Base-by-base conservation (phyloP, 2,113 vertebrate genomes). In the Euleptes europaea region DNA sequence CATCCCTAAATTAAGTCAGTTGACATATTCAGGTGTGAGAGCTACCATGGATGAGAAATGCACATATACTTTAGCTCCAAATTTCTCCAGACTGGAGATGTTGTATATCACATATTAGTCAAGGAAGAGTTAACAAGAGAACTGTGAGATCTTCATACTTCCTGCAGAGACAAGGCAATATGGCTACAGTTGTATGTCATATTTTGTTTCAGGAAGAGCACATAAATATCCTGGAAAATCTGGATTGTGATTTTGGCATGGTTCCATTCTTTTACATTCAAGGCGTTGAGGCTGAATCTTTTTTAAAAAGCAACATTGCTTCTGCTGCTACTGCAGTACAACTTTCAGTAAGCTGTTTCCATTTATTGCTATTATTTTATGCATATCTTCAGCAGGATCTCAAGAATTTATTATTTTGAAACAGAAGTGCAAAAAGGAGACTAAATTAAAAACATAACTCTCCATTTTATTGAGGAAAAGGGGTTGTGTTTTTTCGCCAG, bases 401-500 rank as follows among this genome's bases (percentile, higher is more conserved):
- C 54, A 49, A 65, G 67, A 65, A 85, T 85, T 72, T 80, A 63
- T 63, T 80, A 63, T 79, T 72, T 73, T 79, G 77, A 85, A 80
- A 49, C n/a, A 38, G 67, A 63, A 80, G 54, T 71, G 67, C 77
- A 79, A 80, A 72, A 49, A 60, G 76, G 38, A 85, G 44, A 21
- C 54, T 80, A 80, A 85, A 85, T 85, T 85, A 85, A 85, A 85
- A 85, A 73, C 69, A 80, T 80, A 85, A 85, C 84, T 85, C 84
- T 85, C 54, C 31, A 65, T 85, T 85, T 85, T 85, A 85, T 85
- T 65, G 77, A 73, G 69, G 66, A 78, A 79, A 44, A n/a, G 35
- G 84, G 66, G 7, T 13, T 76, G 33, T 13, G n/a, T 66, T 19
- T 42, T 78, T 79, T 84, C n/a, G 84, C 51, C 76, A 85, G 54